A percentile compares a stretch with the other conserved stretches of the same genome.
phyloP scores from a whole-genome alignment of 2,888 invertebrate species.

The Aphelenchoides bicaudatus region DNA sequence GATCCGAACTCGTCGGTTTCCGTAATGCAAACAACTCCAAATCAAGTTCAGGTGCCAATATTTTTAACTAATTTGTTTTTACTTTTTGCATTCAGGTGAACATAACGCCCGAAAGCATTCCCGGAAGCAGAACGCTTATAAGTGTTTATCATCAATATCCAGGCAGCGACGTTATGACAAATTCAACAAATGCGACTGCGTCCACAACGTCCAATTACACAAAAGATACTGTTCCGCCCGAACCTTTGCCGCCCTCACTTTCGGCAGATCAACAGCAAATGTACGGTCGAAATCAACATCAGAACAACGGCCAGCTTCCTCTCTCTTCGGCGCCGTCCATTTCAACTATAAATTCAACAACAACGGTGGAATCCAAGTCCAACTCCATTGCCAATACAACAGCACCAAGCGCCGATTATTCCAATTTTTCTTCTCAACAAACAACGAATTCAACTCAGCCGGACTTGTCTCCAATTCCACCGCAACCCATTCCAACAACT shows the following conservation, averaged over 20 bases:
- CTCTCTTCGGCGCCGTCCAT: not conserved
- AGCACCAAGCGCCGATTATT: no score
- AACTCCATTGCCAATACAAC: not conserved
- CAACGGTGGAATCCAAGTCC: not conserved
- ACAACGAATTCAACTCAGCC: not conserved
- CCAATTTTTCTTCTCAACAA: not conserved
- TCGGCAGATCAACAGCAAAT: not conserved
- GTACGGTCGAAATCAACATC: no score
- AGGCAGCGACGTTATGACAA: constrained; percentile 13
- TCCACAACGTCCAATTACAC: constrained; percentile 9
- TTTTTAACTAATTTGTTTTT: constrained; percentile 22
- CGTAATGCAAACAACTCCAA: constrained; percentile 41
- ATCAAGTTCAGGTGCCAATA: constrained; percentile 44
- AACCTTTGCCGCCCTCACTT: constrained; percentile 50
- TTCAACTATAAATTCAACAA: constrained; percentile 3
- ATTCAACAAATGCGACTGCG: constrained; percentile 16
- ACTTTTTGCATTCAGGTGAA: constrained; percentile 43
- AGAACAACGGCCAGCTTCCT: not conserved
- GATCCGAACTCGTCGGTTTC: constrained; percentile 27
- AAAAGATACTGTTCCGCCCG: constrained; percentile 53
- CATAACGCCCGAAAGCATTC: constrained; percentile 50
- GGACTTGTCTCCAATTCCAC: constrained; percentile 16
- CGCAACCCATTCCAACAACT: constrained; percentile 15
- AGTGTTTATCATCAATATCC: constrained; percentile 54
- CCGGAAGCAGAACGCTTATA: constrained; percentile 48